Percentiles rank a stretch among this genome's conserved stretches.
phyloP scores from a whole-genome alignment of 2,113 vertebrate genomes.

The Chaetops frenatus region DNA sequence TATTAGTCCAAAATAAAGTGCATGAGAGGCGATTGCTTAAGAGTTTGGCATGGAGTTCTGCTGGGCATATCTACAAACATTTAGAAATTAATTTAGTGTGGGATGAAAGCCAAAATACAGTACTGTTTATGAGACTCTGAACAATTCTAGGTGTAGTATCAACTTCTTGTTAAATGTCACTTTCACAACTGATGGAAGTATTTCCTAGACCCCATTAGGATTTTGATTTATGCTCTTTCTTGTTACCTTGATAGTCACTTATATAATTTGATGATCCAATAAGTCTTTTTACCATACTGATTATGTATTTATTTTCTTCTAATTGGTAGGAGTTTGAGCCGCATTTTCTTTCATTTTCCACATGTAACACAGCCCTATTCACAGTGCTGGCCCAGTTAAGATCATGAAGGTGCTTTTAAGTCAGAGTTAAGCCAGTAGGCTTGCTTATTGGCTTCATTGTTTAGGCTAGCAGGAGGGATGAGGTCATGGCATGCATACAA shows the following conservation, averaged over 20 bases:
- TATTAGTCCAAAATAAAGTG: not conserved
- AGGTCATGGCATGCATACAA: not conserved
- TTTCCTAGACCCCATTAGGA: not conserved
- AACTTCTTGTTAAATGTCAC: not conserved
- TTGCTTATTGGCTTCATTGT: not conserved
- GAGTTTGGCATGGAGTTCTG: not conserved
- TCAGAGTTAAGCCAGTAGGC: not conserved
- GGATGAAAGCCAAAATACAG: not conserved
- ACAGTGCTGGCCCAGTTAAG: not conserved
- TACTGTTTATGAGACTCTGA: not conserved
- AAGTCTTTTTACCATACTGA: not conserved
- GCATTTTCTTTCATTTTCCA: slow-evolving; percentile 11
- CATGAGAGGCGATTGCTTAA: not conserved
- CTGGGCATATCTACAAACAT: not conserved
- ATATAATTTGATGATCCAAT: not conserved
- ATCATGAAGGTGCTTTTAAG: not conserved
- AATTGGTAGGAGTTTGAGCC: not conserved
- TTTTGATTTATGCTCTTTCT: not conserved
- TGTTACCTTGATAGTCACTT: not conserved
- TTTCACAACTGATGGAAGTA: not conserved
- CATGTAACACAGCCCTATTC: not conserved
- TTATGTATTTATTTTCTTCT: not conserved
- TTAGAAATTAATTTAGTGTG: not conserved
- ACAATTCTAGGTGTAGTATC: not conserved
- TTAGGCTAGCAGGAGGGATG: not conserved